Evolutionary conservation across 1,140 invertebrate species (phyloP).

Genomic region (Metopolophium dirhodum): DNA sequence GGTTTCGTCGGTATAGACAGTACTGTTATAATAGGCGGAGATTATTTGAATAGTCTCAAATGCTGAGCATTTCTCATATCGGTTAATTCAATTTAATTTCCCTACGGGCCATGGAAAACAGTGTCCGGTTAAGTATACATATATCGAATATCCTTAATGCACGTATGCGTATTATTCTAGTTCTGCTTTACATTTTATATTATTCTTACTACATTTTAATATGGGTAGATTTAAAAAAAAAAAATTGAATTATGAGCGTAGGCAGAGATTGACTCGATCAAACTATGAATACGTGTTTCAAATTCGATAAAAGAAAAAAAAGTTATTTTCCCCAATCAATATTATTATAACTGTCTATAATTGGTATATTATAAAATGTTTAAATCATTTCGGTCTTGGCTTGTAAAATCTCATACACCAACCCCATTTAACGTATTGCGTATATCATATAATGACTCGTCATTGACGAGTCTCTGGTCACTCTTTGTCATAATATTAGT

Average conservation of each 20-base stretch:
- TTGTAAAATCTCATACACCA: not conserved
- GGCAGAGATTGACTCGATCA: not conserved
- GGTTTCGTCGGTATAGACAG: not conserved
- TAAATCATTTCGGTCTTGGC: not conserved
- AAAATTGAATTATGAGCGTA: not conserved
- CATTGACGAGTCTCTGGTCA: no score
- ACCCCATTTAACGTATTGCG: not conserved
- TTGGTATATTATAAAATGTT: not conserved
- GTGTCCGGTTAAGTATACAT: not conserved
- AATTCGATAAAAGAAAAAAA: not conserved
- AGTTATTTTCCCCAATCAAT: no score
- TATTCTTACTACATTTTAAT: not conserved
- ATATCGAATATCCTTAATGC: not conserved
- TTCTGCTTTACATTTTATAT: not conserved
- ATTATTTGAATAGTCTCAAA: not conserved
- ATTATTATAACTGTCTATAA: not conserved
- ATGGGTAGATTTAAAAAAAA: not conserved
- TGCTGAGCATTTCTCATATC: not conserved
- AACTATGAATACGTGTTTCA: not conserved
- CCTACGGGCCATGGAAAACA: not conserved
- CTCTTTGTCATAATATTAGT: no score
- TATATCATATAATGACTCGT: no score
- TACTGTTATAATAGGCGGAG: not conserved
- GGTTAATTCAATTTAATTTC: not conserved
- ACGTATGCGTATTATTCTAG: not conserved